Conservation (phyloP, 2,113 vertebrate genomes). For the Motacilla tschutschensis region DNA sequence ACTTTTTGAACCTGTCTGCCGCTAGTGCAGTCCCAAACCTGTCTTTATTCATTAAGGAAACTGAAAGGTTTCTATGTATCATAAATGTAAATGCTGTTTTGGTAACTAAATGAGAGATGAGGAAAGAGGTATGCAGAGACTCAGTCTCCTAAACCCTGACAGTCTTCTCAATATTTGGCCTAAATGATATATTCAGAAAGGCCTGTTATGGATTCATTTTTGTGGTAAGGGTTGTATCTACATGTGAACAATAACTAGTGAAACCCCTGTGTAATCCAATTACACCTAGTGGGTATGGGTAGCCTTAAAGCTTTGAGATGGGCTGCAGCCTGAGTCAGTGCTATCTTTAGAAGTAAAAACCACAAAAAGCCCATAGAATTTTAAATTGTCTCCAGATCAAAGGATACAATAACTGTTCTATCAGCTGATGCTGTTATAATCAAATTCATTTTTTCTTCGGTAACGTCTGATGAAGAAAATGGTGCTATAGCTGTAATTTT, state of each 20-base stretch:
- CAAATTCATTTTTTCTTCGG: conserved; percentile 57
- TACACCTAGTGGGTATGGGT: neutral
- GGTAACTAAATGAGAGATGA: neutral
- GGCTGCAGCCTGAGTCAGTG: neutral
- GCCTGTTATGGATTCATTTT: neutral
- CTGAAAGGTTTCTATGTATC: neutral
- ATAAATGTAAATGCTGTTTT: neutral
- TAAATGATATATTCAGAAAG: neutral
- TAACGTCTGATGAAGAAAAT: conserved; percentile 66
- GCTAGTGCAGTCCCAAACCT: conserved; percentile 88
- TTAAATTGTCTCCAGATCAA: neutral
- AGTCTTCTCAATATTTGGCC: neutral
- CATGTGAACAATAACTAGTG: neutral
- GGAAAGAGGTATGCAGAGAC: neutral
- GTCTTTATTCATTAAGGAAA: conserved; percentile 68
- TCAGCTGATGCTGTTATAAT: conserved; percentile 93
- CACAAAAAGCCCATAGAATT: neutral
- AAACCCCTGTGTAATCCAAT: neutral
- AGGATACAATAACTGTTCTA: conserved; percentile 93
- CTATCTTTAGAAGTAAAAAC: neutral
- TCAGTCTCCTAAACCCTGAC: neutral
- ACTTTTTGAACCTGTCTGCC: conserved; percentile 84
- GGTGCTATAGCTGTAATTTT: conserved; percentile 89
- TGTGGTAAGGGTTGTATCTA: neutral
- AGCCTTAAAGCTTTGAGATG: neutral